These are phyloP conservation scores for Pimpla rufipes DNA, from an alignment of 2,888 invertebrate species.

Conservation along the genomic window DNA sequence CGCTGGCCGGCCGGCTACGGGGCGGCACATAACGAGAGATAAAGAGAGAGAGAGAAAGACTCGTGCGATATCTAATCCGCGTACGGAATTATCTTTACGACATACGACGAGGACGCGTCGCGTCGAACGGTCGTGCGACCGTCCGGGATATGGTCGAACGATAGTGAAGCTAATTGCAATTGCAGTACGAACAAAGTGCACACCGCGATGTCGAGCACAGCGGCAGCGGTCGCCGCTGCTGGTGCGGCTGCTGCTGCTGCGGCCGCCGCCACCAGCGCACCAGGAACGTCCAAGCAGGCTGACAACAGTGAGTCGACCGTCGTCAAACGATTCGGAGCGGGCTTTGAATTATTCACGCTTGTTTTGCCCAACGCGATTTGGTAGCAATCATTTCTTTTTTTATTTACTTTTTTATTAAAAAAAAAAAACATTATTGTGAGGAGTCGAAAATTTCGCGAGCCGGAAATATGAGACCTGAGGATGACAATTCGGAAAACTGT, in stretches of 20 bases:
- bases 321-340: too few species aligned
- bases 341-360: not conserved
- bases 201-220: slow-evolving; percentile 45
- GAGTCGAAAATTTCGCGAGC: too few species aligned
- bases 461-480: too few species aligned
- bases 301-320: slow-evolving; percentile 75
- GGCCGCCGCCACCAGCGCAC: slow-evolving; percentile 70
- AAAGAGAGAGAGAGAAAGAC: not conserved
- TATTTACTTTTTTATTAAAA: too few species aligned
- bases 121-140: not conserved
- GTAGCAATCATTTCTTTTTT: too few species aligned
- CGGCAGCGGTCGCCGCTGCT: slow-evolving; percentile 5
- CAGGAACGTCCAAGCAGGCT: slow-evolving; percentile 79
- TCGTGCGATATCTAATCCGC: slow-evolving; percentile 1
- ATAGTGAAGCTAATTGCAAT: not conserved
- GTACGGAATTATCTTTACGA: slow-evolving; percentile 6
- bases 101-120: not conserved
- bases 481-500: too few species aligned
- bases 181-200: not conserved
- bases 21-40: not conserved
- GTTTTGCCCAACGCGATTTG: too few species aligned
- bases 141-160: not conserved
- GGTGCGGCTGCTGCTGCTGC: slow-evolving; percentile 40
- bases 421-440: too few species aligned
- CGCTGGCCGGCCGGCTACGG: slow-evolving; percentile 19